These are phyloP conservation scores for Bembecia ichneumoniformis DNA, from an alignment of 2,888 invertebrate species.

Conservation along the genomic window DNA sequence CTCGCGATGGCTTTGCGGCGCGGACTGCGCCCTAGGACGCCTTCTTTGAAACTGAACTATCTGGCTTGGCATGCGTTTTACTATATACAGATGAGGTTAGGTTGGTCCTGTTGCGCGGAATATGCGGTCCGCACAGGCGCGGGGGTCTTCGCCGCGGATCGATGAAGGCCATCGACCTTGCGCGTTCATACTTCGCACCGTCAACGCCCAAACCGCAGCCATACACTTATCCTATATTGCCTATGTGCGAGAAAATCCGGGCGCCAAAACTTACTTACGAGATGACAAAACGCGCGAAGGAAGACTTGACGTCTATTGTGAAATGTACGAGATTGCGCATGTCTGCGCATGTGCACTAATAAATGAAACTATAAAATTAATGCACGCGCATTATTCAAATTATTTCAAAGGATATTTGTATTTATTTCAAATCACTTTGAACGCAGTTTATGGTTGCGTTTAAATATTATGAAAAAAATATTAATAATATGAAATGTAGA, in stretches of 20 bases:
- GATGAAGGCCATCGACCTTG: slow-evolving; percentile 52
- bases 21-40: slow-evolving; percentile 50
- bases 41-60: slow-evolving; percentile 45
- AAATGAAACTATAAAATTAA: too few species aligned
- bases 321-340: background rate
- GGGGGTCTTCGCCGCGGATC: slow-evolving; percentile 36
- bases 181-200: slow-evolving; percentile 23
- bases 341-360: background rate
- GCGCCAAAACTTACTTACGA: too few species aligned
- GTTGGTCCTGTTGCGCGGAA: slow-evolving; percentile 36
- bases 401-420: too few species aligned
- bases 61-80: slow-evolving; percentile 29
- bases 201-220: slow-evolving; percentile 4
- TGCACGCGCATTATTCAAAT: too few species aligned
- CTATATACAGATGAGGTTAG: slow-evolving; percentile 34
- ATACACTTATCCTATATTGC: background rate
- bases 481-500: too few species aligned
- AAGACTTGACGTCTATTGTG: background rate
- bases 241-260: background rate
- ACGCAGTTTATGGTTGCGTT: too few species aligned
- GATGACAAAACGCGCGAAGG: too few species aligned
- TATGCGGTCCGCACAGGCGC: slow-evolving; percentile 31
- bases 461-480: too few species aligned
- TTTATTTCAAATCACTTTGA: too few species aligned
- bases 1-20: slow-evolving; percentile 35